Conservation (phyloP, 2,113 vertebrate genomes). For the Henicopernis longicauda region DNA sequence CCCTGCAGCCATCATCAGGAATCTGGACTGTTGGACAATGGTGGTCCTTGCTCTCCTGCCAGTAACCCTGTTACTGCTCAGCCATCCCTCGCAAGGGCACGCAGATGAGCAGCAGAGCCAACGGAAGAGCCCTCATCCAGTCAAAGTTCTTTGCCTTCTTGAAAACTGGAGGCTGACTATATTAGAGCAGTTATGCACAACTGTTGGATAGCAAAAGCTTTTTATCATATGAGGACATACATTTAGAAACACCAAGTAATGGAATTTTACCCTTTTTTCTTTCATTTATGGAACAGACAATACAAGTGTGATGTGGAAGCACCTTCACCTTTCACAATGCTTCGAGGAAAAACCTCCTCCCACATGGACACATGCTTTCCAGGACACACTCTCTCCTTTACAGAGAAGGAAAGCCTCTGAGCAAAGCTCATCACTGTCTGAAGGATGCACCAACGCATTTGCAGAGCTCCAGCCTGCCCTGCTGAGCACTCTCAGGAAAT, state of each 20-base stretch:
- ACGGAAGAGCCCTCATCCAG: not conserved
- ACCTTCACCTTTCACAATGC: not conserved
- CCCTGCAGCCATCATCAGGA: not conserved
- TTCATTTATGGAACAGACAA: not conserved
- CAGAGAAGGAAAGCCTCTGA: not conserved
- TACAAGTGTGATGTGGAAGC: not conserved
- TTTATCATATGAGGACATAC: not conserved
- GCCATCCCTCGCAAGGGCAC: not conserved
- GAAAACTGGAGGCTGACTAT: not conserved
- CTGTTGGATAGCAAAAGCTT: not conserved
- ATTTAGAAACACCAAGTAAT: not conserved
- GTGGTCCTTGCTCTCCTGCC: not conserved
- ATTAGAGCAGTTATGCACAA: not conserved
- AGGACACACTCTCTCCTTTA: not conserved
- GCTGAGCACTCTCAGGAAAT: not conserved
- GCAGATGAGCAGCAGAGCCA: not conserved
- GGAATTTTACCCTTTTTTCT: not conserved
- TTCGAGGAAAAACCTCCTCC: not conserved
- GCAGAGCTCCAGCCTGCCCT: not conserved
- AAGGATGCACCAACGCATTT: not conserved
- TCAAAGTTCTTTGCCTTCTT: not conserved
- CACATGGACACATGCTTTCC: rapidly evolving
- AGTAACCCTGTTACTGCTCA: not conserved
- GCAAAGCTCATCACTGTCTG: not conserved
- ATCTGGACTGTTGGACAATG: not conserved